Evolutionary conservation across 2,113 vertebrate genomes (phyloP), one percentile per base, ranked within the genome.

Genomic region (Chlamydotis undulata): DNA sequence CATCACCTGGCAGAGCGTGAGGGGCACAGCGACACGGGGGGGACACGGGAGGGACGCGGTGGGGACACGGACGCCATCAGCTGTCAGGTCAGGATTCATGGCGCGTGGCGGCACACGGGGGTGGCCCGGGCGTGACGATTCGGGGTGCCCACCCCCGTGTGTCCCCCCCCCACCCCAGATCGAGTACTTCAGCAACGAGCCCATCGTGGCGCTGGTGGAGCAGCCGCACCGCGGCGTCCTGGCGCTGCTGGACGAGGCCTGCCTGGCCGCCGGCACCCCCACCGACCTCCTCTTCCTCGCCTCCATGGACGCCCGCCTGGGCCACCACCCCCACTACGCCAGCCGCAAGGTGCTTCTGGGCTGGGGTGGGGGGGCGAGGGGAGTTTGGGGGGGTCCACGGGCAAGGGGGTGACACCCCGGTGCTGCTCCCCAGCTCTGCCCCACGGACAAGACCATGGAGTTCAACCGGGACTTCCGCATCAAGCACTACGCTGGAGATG

Each of bases 181-280:
- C 0, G 98, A 99, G 9, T 99, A 99, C 97, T 99, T 99, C 93
- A 99, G 99, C 97, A 99, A 99, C 33, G 98, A 99, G 95, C 98
- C 99, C 97, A 99, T 99, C 0, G 99, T 99, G 55, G 99, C 99
- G 37, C 98, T 99, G 18, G 99, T 99, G 95, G 99, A 99, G 92
- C 98, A 98, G 95, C 97, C 98, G 0, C 99, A 99, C 94, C 98
- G 98, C 12, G 99, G 99, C 26, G 97, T 99, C 95, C 98, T 99
- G 92, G 98, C 99, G 1, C 97, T 99, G 75, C 92, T 99, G 96
- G 99, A 99, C 0, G 99, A 99, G 69, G 99, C 99, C 7, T 99
- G 99, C 65, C 98, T 99, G 74, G 98, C 97, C 0, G 99, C 94
- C 0, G 99, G 99, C 5, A 98, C 98, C 5, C 96, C 99, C 94